These are phyloP conservation scores for Chamaea fasciata DNA, from an alignment of 2,113 vertebrate species.

Conservation along the genomic window DNA sequence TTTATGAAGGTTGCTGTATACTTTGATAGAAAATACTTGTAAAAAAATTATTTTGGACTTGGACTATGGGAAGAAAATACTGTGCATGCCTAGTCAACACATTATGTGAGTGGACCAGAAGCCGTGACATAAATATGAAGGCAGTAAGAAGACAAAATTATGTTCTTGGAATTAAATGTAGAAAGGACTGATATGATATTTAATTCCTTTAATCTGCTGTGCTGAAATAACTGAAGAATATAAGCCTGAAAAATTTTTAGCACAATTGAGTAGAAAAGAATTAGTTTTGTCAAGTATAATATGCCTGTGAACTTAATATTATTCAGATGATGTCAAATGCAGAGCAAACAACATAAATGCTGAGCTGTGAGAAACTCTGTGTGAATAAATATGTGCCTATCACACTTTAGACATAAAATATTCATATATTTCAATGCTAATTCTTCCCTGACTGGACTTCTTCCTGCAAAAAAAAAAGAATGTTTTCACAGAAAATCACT, in stretches of 20 bases:
- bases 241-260: neutral
- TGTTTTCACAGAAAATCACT: neutral
- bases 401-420: conserved; percentile 26
- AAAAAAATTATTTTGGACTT: neutral
- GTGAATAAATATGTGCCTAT: conserved; percentile 34
- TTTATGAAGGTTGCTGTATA: neutral
- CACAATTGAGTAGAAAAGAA: neutral
- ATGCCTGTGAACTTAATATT: neutral
- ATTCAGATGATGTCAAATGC: conserved; percentile 21
- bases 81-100: neutral
- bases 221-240: neutral
- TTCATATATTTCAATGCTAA: conserved; percentile 9
- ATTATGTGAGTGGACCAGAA: neutral
- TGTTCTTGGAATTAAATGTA: neutral
- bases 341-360: conserved; percentile 47
- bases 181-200: neutral
- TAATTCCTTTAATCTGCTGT: neutral
- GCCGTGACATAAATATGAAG: neutral
- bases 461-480: neutral
- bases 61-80: neutral
- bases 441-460: neutral
- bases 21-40: neutral
- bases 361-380: conserved; percentile 38
- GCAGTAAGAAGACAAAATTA: neutral
- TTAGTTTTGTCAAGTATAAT: conserved; percentile 14